These are phyloP conservation scores for Anoplolepis gracilipes DNA, from an alignment of 1,140 invertebrate species.

Conservation along the genomic window DNA sequence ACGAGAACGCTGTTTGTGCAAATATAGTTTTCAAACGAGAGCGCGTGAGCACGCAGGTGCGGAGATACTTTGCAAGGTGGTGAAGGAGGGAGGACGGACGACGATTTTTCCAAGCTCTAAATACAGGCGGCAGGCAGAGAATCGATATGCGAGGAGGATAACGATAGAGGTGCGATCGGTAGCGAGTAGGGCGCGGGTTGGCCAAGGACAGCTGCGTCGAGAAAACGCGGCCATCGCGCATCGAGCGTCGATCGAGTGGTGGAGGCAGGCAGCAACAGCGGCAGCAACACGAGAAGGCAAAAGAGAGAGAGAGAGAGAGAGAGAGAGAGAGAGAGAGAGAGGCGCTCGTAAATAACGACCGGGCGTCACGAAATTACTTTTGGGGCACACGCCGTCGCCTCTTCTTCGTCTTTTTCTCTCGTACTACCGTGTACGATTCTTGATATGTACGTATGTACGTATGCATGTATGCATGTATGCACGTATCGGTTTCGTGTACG, in stretches of 20 bases:
- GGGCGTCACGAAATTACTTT: slow-evolving; percentile 63
- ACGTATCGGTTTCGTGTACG: slow-evolving; percentile 2
- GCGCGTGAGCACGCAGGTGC: slow-evolving; percentile 30
- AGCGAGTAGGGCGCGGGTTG: neutral
- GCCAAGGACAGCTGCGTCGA: slow-evolving; percentile 46
- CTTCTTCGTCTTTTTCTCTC: slow-evolving; percentile 4
- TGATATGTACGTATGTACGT: neutral
- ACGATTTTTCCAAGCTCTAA: slow-evolving; percentile 35
- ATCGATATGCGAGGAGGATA: slow-evolving; percentile 17
- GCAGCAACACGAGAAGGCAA: slow-evolving; percentile 10
- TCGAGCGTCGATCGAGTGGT: neutral
- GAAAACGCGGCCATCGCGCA: slow-evolving; percentile 46
- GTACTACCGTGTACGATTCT: slow-evolving; percentile 37
- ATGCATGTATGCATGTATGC: neutral
- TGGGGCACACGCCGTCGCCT: slow-evolving; percentile 58
- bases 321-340: slow-evolving; percentile 13
- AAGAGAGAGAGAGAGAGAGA: neutral
- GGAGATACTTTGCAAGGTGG: neutral
- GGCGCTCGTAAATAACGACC: slow-evolving; percentile 54
- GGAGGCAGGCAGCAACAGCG: slow-evolving; percentile 33
- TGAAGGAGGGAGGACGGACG: too few species aligned
- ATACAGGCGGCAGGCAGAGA: slow-evolving; percentile 11
- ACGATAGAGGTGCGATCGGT: slow-evolving; percentile 42
- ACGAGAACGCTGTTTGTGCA: slow-evolving; percentile 14
- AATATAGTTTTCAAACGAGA: slow-evolving; percentile 9